phyloP scores from a whole-genome alignment of 2,113 vertebrate genomes.

The Lagenorhynchus albirostris region DNA sequence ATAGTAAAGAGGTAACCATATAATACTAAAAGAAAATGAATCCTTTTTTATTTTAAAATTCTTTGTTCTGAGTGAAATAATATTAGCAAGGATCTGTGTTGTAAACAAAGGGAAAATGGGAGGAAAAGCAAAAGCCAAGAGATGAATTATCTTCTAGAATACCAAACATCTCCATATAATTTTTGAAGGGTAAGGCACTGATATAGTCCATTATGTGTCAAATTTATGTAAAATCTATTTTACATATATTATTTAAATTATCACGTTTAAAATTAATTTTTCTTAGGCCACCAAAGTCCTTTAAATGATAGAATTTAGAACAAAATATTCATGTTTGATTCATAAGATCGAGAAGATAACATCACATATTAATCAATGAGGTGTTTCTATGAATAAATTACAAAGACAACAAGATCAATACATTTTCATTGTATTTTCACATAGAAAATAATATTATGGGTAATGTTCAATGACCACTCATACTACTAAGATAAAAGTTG shows the following conservation, averaged over 20 bases:
- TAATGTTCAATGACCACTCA: not conserved
- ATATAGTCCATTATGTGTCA: not conserved
- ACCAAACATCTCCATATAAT: not conserved
- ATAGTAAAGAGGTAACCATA: not conserved
- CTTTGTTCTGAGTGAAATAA: not conserved
- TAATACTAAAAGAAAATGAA: not conserved
- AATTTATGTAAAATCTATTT: not conserved
- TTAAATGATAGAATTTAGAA: not conserved
- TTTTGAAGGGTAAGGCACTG: not conserved
- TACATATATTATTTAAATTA: not conserved
- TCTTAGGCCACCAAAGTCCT: not conserved
- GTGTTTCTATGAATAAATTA: not conserved
- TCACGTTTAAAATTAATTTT: not conserved
- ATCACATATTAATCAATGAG: not conserved
- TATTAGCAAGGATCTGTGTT: not conserved
- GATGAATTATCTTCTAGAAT: not conserved
- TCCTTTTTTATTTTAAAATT: not conserved
- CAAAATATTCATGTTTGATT: not conserved
- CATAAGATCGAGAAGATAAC: not conserved
- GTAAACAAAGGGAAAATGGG: not conserved
- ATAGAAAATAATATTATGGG: not conserved
- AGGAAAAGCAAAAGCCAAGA: not conserved
- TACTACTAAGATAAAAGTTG: not conserved
- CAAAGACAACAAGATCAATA: not conserved
- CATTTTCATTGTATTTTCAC: slow-evolving; percentile 16